phyloP scores from a whole-genome alignment of 2,113 vertebrate species.

The Petroica traversi region DNA sequence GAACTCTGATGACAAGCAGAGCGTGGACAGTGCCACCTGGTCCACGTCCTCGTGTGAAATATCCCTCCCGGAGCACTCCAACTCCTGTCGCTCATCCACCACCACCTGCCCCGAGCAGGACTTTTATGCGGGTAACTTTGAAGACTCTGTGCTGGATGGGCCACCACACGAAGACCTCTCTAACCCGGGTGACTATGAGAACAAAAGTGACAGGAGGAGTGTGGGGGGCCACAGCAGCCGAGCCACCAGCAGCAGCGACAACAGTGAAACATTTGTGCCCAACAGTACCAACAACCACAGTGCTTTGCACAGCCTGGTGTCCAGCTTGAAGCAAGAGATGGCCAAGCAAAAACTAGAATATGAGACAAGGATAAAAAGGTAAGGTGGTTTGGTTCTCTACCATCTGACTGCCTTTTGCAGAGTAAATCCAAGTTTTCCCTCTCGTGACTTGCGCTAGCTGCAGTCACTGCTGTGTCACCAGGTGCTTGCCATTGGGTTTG shows the following conservation, averaged over 20 bases:
- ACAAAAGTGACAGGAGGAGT: constrained; percentile 78
- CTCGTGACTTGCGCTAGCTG: fast-evolving
- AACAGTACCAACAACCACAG: constrained; percentile 84
- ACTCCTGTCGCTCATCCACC: constrained; percentile 93
- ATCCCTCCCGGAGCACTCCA: constrained; percentile 92
- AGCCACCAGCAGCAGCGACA: constrained; percentile 89
- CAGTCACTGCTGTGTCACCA: background rate
- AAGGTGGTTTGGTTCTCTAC: background rate
- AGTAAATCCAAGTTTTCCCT: background rate
- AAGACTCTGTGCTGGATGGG: constrained; percentile 84
- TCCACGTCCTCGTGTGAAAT: constrained; percentile 97
- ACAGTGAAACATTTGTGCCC: constrained; percentile 81
- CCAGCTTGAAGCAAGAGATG: constrained; percentile 96
- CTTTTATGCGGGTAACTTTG: constrained; percentile 84
- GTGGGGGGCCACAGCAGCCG: constrained; percentile 81
- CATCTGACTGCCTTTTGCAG: background rate
- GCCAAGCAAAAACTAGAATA: constrained; percentile 93
- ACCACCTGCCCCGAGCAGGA: constrained; percentile 96
- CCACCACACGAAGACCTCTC: constrained; percentile 70
- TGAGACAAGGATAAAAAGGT: constrained; percentile 95
- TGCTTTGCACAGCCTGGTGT: constrained; percentile 93
- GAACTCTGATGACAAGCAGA: constrained; percentile 94
- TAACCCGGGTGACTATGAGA: constrained; percentile 74
- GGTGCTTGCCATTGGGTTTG: background rate
- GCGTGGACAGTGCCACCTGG: constrained; percentile 97